Evolutionary conservation across 2,888 invertebrate genomes (phyloP), one percentile per base, ranked within the genome.

Genomic region (Sminthurinus aureus): DNA sequence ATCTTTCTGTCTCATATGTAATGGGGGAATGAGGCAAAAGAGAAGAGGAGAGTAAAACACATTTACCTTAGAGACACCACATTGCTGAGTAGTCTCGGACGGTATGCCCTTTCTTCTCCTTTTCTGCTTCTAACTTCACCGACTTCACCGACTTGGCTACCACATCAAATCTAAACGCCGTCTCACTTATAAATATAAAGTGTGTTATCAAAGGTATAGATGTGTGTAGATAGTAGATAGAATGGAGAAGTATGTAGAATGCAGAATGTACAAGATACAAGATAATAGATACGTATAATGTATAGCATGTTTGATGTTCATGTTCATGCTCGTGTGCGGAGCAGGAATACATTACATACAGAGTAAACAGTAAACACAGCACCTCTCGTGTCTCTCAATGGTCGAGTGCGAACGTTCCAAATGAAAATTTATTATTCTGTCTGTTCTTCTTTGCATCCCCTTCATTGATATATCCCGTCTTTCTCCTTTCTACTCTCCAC

Each of bases 371-470:
- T 1, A 38, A 4, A 38, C 38, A 38, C 3, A 18, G 15, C 58
- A 58, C 71, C 24, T 71, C 24, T 13, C 71, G 18, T 76, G 22
- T 26, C 58, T 24, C 64, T 78, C 26, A 67, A 69, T 80, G 50
- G 38, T 71, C 51, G 38, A 67, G 67, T 79, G 52, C 69, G n/a
- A 79, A 51, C 67, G 74, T 82, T 81, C 84, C 83, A 85, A 84
- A 85, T 85, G 85, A 84, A 84, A 85, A 85, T 85, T 84, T 85
- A 85, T 85, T 85, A 84, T 85, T 85, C 85, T 81, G 76, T 83
- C 79, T 73, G n/a, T 38, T 71, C 82, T 22, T 78, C 74, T 80
- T 81, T 83, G 80, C 83, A 79, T 83, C 81, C 66, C 71, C 75
- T 76, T 77, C 50, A n/a, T 67, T 77, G 26, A 20, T 67, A 50